phyloP scores from a whole-genome alignment of 2,888 invertebrate genomes.

The Gymnosoma rotundatum region DNA sequence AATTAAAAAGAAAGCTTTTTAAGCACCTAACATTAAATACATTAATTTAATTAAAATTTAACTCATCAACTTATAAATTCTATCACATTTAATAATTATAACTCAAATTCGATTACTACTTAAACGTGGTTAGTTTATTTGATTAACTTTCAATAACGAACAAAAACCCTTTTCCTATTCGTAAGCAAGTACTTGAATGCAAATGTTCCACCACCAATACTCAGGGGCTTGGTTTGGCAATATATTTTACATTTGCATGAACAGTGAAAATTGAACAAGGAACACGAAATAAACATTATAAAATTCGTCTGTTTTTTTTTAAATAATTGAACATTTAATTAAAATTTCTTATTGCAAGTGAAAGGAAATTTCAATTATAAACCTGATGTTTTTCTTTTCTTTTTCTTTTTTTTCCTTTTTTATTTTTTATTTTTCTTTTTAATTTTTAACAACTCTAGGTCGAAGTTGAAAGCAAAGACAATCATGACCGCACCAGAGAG shows the following conservation, averaged over 20 bases:
- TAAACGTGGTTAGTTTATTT: constrained; percentile 23
- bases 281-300: constrained; percentile 44
- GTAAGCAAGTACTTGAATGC: not conserved
- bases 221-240: constrained; percentile 48
- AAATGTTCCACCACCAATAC: constrained; percentile 18
- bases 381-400: constrained; percentile 16
- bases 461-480: constrained; percentile 90
- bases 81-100: constrained; percentile 21
- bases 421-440: constrained; percentile 1
- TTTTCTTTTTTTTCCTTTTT: constrained; percentile 14
- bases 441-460: constrained; percentile 84
- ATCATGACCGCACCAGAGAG: constrained; percentile 92
- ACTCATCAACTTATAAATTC: not conserved
- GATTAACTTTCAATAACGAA: constrained; percentile 21
- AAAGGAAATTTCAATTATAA: constrained; percentile 62
- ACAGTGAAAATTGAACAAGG: constrained; percentile 12
- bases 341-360: constrained; percentile 55
- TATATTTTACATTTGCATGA: constrained; percentile 48
- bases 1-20: not conserved
- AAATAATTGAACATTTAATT: constrained; percentile 65
- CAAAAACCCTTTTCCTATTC: not conserved
- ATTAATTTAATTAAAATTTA: constrained; percentile 10
- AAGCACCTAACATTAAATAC: not conserved
- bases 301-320: constrained; percentile 51
- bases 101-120: constrained; percentile 50